phyloP scores from a whole-genome alignment of 2,797 vertebrate genomes.

The Enteromius argenteus region DNA sequence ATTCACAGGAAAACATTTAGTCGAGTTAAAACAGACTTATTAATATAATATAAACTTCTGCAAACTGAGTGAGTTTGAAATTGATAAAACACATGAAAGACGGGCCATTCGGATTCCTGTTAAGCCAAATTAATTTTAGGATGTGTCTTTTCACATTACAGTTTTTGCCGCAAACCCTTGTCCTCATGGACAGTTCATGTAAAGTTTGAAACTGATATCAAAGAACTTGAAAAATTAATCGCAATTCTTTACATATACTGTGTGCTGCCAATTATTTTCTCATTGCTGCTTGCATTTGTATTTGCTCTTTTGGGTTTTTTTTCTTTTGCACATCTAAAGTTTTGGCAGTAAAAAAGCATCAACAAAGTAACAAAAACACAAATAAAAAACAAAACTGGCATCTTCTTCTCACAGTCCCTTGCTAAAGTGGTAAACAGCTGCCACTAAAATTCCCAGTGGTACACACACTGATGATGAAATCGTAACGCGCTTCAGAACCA shows the following conservation, averaged over 20 bases:
- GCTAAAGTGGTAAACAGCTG: background rate
- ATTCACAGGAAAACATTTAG: constrained; percentile 25
- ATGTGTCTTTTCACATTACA: background rate
- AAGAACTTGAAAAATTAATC: background rate
- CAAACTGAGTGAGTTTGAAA: background rate
- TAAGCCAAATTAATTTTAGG: background rate
- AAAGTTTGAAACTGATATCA: background rate
- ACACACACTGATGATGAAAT: background rate
- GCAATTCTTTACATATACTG: background rate
- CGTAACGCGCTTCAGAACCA: background rate
- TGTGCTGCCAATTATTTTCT: background rate
- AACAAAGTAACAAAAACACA: background rate
- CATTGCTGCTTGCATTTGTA: background rate
- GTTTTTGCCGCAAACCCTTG: background rate
- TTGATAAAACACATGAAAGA: constrained; percentile 5
- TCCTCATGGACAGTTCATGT: background rate
- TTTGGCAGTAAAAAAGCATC: background rate
- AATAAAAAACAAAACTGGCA: background rate
- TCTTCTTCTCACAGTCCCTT: background rate
- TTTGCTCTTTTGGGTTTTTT: background rate
- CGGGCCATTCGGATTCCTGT: background rate
- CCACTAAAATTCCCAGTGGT: background rate
- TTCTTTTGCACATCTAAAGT: background rate
- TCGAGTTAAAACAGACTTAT: background rate
- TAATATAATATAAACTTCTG: constrained; percentile 6